Base-by-base conservation (phyloP, 2,113 vertebrate genomes). In the Nematolebias whitei region DNA sequence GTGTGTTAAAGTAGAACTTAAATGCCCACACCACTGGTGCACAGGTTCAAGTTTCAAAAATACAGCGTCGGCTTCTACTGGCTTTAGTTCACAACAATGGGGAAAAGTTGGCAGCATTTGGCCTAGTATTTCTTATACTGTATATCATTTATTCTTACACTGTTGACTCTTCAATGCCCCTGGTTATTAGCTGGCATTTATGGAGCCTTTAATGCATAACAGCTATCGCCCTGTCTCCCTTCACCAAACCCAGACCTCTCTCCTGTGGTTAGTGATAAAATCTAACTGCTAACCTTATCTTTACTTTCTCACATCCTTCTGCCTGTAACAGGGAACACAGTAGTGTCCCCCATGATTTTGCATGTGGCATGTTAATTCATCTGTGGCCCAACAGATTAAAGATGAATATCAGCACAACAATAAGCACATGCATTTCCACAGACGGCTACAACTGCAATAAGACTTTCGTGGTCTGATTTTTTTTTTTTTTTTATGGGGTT, bases 281-380 rank as follows among this genome's bases (percentile, higher is more conserved):
- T 91, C 88, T 88, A 89, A 90, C 79, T 65, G 72, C 74, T 77
- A 85, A 84, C 77, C 85, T 90, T 89, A 89, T 92, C 89, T 85
- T 38, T 59, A 63, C 32, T 66, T 54, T 38, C 72, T 77, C 12
- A 53, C 82, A 19, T 68, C 82, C 62, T 55, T 62, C 55, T 38
- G 35, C 60, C 61, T 54, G 76, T 52, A 68, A 68, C 55, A 51
- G 70, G 67, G 66, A 80, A 78, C 78, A 77, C 78, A 61, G 76
- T 82, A 80, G 82, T 85, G 80, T 79, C 62, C 65, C 57, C 85
- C 83, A 82, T 74, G 59, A 74, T 78, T 55, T 72, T 49, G 62
- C 74, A 71, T 80, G 84, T 73, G 75, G 71, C 74, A 79, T 82
- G 79, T 76, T 84, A 85, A 88, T 89, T 84, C 78, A 80, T 71